A percentile compares a stretch with the other conserved stretches of the same genome.
Conservation (phyloP, 2,797 vertebrate species). For the Arnoldichthys spilopterus region DNA sequence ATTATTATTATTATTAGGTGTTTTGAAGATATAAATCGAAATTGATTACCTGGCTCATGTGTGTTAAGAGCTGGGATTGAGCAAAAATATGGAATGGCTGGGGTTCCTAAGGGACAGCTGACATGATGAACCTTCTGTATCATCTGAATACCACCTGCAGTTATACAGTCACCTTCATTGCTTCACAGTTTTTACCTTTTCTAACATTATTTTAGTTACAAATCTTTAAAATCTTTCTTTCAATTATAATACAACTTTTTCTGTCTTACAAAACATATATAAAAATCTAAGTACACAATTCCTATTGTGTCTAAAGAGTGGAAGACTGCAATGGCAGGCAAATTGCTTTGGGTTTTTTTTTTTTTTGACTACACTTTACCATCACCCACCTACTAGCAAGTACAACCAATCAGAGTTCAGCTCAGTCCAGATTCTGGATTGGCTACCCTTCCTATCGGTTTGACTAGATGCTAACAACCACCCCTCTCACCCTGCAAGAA, state of each 20-base stretch:
- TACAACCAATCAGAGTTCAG: slow-evolving; percentile 63
- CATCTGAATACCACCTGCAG: neutral
- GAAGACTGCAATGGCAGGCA: slow-evolving; percentile 52
- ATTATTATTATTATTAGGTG: neutral
- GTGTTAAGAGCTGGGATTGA: neutral
- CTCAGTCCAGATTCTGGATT: slow-evolving; percentile 63
- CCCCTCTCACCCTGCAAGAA: slow-evolving; percentile 45
- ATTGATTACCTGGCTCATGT: neutral
- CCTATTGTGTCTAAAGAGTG: slow-evolving; percentile 56
- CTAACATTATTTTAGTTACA: slow-evolving; percentile 27
- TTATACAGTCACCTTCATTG: slow-evolving; percentile 22
- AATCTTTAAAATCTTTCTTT: slow-evolving; percentile 41
- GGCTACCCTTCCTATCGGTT: slow-evolving; percentile 55
- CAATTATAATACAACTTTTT: slow-evolving; percentile 41
- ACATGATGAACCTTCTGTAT: neutral
- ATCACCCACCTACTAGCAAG: slow-evolving; percentile 57
- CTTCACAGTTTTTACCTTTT: slow-evolving; percentile 46
- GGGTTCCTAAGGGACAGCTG: neutral
- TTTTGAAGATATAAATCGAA: neutral
- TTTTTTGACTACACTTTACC: slow-evolving; percentile 62
- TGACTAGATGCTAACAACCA: slow-evolving; percentile 61
- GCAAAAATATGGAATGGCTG: neutral
- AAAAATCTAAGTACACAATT: slow-evolving; percentile 64
- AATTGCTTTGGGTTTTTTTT: slow-evolving; percentile 48
- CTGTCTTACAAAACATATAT: slow-evolving; percentile 64